These are phyloP conservation scores for Chelonus formosanus DNA, from an alignment of 2,888 invertebrate genomes.

Conservation along the genomic window DNA sequence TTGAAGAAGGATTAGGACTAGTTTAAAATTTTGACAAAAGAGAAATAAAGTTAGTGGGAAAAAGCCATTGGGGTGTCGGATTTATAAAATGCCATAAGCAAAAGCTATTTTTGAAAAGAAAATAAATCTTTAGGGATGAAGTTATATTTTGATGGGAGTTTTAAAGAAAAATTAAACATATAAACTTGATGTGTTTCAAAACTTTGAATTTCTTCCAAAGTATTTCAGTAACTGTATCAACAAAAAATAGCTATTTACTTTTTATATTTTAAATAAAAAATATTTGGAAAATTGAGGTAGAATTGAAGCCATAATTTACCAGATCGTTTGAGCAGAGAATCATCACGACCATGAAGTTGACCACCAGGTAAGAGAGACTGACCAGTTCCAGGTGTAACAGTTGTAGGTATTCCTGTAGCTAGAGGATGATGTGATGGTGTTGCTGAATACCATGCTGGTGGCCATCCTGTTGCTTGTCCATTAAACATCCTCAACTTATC, in stretches of 20 bases:
- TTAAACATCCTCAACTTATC: slow-evolving; percentile 96
- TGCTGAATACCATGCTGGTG: slow-evolving; percentile 89
- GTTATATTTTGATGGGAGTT: too few species aligned
- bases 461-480: slow-evolving; percentile 81
- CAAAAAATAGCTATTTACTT: background rate
- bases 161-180: too few species aligned
- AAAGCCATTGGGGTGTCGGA: too few species aligned
- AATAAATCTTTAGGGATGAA: too few species aligned
- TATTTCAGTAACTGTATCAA: too few species aligned
- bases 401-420: slow-evolving; percentile 58
- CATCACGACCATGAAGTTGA: slow-evolving; percentile 68
- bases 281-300: slow-evolving; percentile 11
- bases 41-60: background rate
- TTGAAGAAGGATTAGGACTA: slow-evolving; percentile 10
- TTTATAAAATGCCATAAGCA: too few species aligned
- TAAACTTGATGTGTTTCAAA: too few species aligned
- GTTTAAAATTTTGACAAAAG: slow-evolving; percentile 1
- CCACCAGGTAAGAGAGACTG: slow-evolving; percentile 63
- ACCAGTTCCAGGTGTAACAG: slow-evolving; percentile 59
- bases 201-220: too few species aligned
- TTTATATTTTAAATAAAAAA: slow-evolving; percentile 1
- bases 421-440: slow-evolving; percentile 76
- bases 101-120: too few species aligned
- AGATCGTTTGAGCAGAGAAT: slow-evolving; percentile 60
- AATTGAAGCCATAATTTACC: slow-evolving; percentile 48